Percentiles rank a stretch among this genome's conserved stretches.
Evolutionary conservation across 2,888 invertebrate species (phyloP).

Genomic region (Sinodicranocentrus sp.): DNA sequence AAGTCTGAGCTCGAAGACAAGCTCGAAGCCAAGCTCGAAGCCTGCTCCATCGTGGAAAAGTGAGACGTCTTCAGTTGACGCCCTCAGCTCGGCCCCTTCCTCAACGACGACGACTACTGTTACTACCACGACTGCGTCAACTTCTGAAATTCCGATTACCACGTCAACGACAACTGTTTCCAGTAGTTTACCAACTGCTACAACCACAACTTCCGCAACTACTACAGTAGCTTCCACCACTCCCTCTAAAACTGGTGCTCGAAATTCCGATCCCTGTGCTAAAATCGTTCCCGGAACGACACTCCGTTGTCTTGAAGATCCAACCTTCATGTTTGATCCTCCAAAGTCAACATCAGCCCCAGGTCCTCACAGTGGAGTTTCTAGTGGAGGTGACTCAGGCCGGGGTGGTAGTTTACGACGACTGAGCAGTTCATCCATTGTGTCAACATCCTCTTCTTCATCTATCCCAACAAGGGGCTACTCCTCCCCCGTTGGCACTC

Average conservation of each 20-base stretch:
- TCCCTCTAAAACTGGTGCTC: slow-evolving; percentile 40
- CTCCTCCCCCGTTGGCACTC: slow-evolving; percentile 14
- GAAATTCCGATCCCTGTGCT: slow-evolving; percentile 63
- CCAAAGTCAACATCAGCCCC: slow-evolving; percentile 75
- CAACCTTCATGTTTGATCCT: slow-evolving; percentile 80
- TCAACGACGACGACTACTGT: background rate
- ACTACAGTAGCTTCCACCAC: slow-evolving; percentile 22
- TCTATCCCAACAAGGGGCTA: slow-evolving; percentile 27
- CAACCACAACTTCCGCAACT: slow-evolving; percentile 2
- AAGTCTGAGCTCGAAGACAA: slow-evolving; percentile 13
- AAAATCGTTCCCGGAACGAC: slow-evolving; percentile 80
- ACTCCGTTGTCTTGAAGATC: slow-evolving; percentile 81
- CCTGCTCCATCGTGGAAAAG: slow-evolving; percentile 47
- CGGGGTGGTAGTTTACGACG: slow-evolving; percentile 23
- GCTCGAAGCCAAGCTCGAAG: slow-evolving; percentile 27
- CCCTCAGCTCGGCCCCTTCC: background rate
- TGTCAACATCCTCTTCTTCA: slow-evolving; percentile 19
- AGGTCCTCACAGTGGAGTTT: slow-evolving; percentile 17
- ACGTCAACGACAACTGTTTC: slow-evolving; percentile 23
- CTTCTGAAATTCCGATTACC: background rate
- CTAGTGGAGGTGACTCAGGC: slow-evolving; percentile 5
- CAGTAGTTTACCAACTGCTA: slow-evolving; percentile 18
- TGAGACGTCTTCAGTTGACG: slow-evolving; percentile 3
- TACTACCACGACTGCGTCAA: slow-evolving; percentile 27
- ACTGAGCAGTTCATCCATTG: slow-evolving; percentile 29